Evolutionary conservation across 2,888 invertebrate species (phyloP), one percentile per base, ranked within the genome.

Genomic region (Hirtodrosophila cameraria): DNA sequence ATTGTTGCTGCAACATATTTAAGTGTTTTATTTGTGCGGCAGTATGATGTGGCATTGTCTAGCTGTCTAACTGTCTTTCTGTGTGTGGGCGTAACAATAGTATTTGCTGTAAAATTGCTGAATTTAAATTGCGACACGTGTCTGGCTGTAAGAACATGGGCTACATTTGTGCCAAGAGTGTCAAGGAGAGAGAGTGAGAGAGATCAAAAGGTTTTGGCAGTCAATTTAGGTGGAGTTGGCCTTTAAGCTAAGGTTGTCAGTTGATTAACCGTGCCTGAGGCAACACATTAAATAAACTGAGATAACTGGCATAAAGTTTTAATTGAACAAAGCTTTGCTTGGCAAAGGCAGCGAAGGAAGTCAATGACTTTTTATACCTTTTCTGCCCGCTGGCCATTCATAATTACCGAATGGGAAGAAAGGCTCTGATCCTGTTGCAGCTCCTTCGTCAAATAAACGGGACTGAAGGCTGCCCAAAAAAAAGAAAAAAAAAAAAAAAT

Each of bases 331-430:
- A 69, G 42, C 41, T 46, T 5, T 16, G 25, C 41, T 5, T 16
- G 25, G 2, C 8, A 13, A 27, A 27, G 25, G 8, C 3, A 25
- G 15, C 33, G 46, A 8, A 30, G 35, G 48, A 46, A 67, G 74
- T 68, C 75, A 74, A 64, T 75, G 74, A 68, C 74, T 74, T 75
- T 20, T 60, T 63, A 60, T 71, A 75, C 46, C 66, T 72, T 68
- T 71, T 30, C 48, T 75, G 54, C 55, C 84, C 78, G 57, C 49
- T 70, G 78, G 80, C 80, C 61, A 75, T 80, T 81, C 78, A 80
- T 84, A 80, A 80, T 80, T 80, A 84, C 81, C 77, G 52, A 52
- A 62, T 54, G 59, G 59, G 53, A 61, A 60, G 59, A 48, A 75
- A 60, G 54, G 53, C 43, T 59, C 63, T 45, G 39, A 33, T 65